Evolutionary conservation across 2,888 invertebrate genomes (phyloP).

Genomic region (Scaptomyza polygonia): DNA sequence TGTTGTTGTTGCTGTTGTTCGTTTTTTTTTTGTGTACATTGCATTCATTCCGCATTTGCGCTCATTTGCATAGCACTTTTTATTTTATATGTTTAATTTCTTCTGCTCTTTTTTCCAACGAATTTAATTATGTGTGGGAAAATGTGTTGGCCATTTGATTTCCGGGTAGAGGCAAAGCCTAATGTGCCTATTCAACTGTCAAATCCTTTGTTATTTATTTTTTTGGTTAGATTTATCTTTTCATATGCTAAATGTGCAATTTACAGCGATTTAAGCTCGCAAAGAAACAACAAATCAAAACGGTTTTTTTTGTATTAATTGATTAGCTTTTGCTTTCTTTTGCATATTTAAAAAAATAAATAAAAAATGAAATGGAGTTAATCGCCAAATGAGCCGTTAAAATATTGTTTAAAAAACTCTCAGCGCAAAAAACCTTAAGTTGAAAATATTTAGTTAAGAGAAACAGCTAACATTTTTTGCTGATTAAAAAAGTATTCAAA

Average conservation of each 20-base stretch:
- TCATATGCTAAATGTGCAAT: constrained; percentile 1
- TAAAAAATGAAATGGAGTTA: background rate
- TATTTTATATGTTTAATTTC: constrained; percentile 45
- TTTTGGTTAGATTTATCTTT: background rate
- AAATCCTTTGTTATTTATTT: background rate
- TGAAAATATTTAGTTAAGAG: background rate
- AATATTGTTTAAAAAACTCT: background rate
- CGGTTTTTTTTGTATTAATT: constrained; percentile 20
- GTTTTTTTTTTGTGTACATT: constrained; percentile 44
- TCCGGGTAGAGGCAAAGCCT: constrained; percentile 57
- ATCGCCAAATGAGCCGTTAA: background rate
- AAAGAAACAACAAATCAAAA: constrained; percentile 30
- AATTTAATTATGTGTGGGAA: constrained; percentile 79
- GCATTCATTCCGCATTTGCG: constrained; percentile 79
- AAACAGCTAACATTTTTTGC: background rate
- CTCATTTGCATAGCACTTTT: constrained; percentile 75
- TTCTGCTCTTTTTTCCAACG: constrained; percentile 27
- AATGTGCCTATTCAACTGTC: constrained; percentile 5
- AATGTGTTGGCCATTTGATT: constrained; percentile 67
- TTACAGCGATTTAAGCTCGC: background rate
- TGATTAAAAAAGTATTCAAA: too few relatives aligned
- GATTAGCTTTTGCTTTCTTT: constrained; percentile 56
- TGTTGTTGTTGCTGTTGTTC: constrained; percentile 27
- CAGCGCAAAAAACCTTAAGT: background rate
- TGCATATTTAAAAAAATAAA: constrained; percentile 30